phyloP scores from a whole-genome alignment of 2,113 vertebrate genomes.

The Phalacrocorax pelagicus region DNA sequence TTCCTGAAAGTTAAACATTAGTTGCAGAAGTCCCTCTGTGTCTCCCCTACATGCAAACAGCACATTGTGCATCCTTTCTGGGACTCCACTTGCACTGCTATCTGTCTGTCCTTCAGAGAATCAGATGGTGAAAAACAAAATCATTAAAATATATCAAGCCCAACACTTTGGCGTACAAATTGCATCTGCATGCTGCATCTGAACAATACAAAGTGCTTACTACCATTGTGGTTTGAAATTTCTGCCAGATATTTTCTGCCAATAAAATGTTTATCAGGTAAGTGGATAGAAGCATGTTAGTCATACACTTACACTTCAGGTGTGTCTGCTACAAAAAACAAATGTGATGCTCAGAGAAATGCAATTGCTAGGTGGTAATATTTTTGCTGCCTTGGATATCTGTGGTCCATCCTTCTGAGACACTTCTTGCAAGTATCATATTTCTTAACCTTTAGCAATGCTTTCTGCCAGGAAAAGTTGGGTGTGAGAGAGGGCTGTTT shows the following conservation, averaged over 20 bases:
- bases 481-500: background rate
- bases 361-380: fast-evolving
- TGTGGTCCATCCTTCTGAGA: background rate
- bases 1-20: background rate
- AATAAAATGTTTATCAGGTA: background rate
- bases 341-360: background rate
- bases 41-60: background rate
- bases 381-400: background rate
- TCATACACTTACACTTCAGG: background rate
- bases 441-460: background rate
- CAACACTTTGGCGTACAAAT: background rate
- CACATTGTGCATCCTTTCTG: too few relatives aligned
- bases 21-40: background rate
- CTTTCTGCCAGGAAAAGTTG: background rate
- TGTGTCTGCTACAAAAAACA: background rate
- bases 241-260: background rate
- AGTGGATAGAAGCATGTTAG: background rate
- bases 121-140: background rate
- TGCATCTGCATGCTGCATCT: background rate
- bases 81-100: background rate
- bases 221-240: background rate
- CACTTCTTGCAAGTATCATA: background rate
- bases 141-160: background rate
- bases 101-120: background rate
- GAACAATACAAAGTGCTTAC: background rate